Percentiles rank a stretch among this genome's conserved stretches.
Conservation (phyloP, 2,113 vertebrate species). For the Notothenia rossii region DNA sequence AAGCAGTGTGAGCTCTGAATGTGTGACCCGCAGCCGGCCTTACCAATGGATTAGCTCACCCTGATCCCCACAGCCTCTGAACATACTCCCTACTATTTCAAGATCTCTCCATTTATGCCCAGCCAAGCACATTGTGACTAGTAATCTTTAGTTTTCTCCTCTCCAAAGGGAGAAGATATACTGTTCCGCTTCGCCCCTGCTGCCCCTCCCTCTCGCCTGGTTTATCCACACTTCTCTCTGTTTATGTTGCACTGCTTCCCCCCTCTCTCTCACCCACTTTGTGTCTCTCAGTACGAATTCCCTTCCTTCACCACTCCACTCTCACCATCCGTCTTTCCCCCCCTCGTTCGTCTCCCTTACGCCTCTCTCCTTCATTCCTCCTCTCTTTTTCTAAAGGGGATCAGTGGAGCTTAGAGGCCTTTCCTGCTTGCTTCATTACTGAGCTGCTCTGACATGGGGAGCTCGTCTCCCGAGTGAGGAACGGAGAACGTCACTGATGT, state of each 20-base stretch:
- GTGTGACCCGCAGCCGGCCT: slow-evolving; percentile 69
- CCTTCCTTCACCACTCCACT: slow-evolving; percentile 54
- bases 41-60: slow-evolving; percentile 72
- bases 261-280: slow-evolving; percentile 27
- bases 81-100: slow-evolving; percentile 69
- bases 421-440: slow-evolving; percentile 76
- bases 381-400: slow-evolving; percentile 65
- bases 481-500: slow-evolving; percentile 66
- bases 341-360: slow-evolving; percentile 41
- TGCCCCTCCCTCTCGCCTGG: slow-evolving; percentile 23
- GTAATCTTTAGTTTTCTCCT: slow-evolving; percentile 78
- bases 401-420: slow-evolving; percentile 78
- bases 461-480: slow-evolving; percentile 59
- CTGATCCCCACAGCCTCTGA: slow-evolving; percentile 74
- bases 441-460: slow-evolving; percentile 65
- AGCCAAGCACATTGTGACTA: slow-evolving; percentile 77
- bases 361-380: slow-evolving; percentile 40
- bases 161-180: slow-evolving; percentile 64
- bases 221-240: slow-evolving; percentile 60
- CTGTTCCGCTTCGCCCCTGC: slow-evolving; percentile 49
- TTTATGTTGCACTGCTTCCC: slow-evolving; percentile 53
- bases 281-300: slow-evolving; percentile 56
- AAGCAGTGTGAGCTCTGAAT: slow-evolving; percentile 64
- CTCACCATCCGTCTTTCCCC: slow-evolving; percentile 43
- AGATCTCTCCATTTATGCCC: slow-evolving; percentile 77